Evolutionary conservation across 2,113 vertebrate genomes (phyloP).

Genomic region (Nettapus auritus): DNA sequence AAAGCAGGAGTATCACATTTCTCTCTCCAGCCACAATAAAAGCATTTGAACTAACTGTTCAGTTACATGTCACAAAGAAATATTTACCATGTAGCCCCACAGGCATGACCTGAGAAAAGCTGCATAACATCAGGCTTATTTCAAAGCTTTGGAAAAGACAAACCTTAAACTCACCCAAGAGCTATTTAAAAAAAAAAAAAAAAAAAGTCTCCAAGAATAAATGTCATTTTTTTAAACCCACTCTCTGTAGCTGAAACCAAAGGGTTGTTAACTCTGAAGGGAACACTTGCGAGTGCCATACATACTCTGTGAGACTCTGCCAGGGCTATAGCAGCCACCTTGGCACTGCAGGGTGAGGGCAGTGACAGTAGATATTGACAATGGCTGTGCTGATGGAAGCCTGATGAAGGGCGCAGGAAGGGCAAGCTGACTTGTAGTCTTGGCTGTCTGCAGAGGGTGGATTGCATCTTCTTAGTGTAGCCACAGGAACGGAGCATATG

Average conservation of each 20-base stretch:
- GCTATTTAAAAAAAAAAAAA: not conserved
- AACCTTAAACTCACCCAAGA: not conserved
- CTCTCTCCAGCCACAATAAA: not conserved
- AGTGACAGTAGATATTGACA: not conserved
- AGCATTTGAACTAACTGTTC: not conserved
- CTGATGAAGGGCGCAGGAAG: not conserved
- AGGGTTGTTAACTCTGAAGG: not conserved
- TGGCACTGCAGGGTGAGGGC: not conserved
- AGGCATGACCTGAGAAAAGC: not conserved
- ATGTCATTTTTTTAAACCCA: not conserved
- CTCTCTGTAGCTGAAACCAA: not conserved
- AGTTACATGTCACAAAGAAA: not conserved
- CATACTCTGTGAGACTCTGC: not conserved
- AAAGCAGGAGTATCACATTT: not conserved
- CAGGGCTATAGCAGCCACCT: not conserved
- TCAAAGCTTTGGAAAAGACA: not conserved
- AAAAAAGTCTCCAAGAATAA: not conserved
- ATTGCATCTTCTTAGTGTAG: not conserved
- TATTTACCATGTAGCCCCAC: too few relatives aligned
- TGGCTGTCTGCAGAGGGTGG: not conserved
- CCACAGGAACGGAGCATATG: fast-evolving
- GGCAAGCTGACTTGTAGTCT: not conserved
- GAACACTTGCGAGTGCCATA: not conserved
- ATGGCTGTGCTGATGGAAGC: not conserved
- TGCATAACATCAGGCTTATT: not conserved